Conservation (phyloP, 1,140 invertebrate genomes). For the Ridgeia piscesae region DNA sequence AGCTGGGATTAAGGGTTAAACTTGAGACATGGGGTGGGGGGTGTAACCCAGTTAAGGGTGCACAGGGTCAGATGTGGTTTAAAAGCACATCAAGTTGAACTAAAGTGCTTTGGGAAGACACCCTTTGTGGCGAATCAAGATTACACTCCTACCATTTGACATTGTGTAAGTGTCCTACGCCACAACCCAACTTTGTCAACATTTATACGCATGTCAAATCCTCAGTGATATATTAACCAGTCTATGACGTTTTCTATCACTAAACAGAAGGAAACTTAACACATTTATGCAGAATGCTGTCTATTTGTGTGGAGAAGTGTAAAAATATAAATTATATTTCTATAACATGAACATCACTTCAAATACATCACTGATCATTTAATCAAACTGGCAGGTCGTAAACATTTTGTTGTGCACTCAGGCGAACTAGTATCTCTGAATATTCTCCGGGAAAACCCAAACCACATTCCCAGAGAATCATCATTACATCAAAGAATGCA, state of each 20-base stretch:
- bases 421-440: background rate
- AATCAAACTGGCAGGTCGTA: background rate
- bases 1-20: background rate
- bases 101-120: background rate
- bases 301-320: too few species aligned
- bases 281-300: too few species aligned
- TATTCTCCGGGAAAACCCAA: background rate
- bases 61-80: background rate
- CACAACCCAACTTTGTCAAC: background rate
- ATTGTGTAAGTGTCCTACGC: background rate
- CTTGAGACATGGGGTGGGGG: background rate
- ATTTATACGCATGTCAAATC: background rate
- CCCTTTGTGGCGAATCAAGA: background rate
- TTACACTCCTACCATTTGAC: background rate
- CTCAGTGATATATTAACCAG: background rate
- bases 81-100: constrained; percentile 5
- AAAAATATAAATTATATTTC: background rate
- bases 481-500: background rate
- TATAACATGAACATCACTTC: background rate
- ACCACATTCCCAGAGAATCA: background rate
- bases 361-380: background rate
- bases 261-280: background rate
- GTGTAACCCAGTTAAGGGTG: background rate
- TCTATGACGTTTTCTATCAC: background rate
- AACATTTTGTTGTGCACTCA: background rate